These are phyloP conservation scores for Brachyhypopomus gauderio DNA, from an alignment of 2,113 vertebrate species.

Conservation along the genomic window DNA sequence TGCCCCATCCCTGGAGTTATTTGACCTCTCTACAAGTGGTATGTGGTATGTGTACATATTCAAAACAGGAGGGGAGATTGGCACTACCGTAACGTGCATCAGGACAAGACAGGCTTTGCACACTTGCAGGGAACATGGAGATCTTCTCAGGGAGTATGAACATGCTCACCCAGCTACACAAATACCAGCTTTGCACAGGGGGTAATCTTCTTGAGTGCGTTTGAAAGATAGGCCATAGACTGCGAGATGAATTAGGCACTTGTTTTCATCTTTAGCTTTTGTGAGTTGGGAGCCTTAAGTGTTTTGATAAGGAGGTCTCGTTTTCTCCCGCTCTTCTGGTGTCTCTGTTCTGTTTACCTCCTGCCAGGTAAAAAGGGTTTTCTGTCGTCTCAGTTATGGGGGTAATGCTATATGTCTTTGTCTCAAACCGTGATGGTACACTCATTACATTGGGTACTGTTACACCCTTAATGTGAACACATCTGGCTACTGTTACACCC, in stretches of 20 bases:
- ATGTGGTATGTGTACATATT: too few species aligned
- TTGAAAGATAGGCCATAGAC: background rate
- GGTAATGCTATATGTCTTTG: too few species aligned
- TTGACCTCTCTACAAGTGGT: too few species aligned
- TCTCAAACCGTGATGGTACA: too few species aligned
- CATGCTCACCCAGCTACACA: background rate
- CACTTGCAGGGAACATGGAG: too few species aligned
- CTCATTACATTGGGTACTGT: too few species aligned
- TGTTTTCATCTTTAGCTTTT: background rate
- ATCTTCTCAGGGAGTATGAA: background rate
- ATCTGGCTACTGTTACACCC: too few species aligned
- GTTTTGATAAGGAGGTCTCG: slow-evolving; percentile 6
- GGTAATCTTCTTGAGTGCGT: background rate
- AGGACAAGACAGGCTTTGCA: background rate
- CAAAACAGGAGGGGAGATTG: too few species aligned
- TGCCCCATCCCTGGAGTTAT: too few species aligned
- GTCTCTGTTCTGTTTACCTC: too few species aligned
- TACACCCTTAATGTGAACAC: too few species aligned
- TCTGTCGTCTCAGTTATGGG: too few species aligned
- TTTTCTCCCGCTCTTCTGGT: background rate
- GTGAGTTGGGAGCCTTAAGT: background rate
- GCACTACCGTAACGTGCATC: background rate
- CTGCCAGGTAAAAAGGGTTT: background rate
- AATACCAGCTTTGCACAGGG: background rate
- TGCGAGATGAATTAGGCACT: background rate